Evolutionary conservation across 2,888 invertebrate species (phyloP), one percentile per base, ranked within the genome.

Genomic region (Mesorhabditis sp.): DNA sequence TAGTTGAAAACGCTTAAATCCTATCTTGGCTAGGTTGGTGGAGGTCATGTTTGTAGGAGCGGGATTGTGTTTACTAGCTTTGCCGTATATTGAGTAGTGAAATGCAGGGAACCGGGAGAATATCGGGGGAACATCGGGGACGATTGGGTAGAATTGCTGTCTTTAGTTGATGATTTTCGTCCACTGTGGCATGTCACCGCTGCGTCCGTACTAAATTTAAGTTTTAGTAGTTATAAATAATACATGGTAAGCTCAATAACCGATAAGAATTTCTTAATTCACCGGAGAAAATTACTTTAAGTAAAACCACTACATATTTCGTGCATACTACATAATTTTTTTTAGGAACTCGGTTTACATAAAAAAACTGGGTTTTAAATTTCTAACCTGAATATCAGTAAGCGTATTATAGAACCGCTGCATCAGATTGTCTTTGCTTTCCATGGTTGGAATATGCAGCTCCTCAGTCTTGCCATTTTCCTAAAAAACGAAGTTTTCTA

Each of bases 371-470:
- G 10, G 10, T n/a, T 15, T 63, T 50, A 13, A 50, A 50, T 50
- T n/a, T 43, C 67, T 67, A 13, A 87, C 87, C 86, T 95, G 95
- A 79, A 98, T 97, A 81, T 93, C 93, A 6, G 90, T 89, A 45
- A 98, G 89, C 64, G 91, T 90, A 81, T 92, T 91, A 79, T 91
- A 90, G 78, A 95, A 89, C 77, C 86, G 90, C 85, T 90, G 90
- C 87, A 90, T 92, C 42, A 96, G 83, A 0, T 93, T 91, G 71
- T 91, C 89, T 10, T 90, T 82, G 79, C 92, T 90, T 79, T 91
- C 89, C 79, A 88, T 87, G 10, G 88, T 88, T 4, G 89, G 89
- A 67, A 89, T 88, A 6, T 83, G 67, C 67, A 88, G 78, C 72
- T 86, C 85, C 74, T 87, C 88, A 4, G 90, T 92, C 43, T 76